A percentile compares a stretch with the other conserved stretches of the same genome.
phyloP scores from a whole-genome alignment of 2,797 vertebrate species.

The Loris lydekkerianus region DNA sequence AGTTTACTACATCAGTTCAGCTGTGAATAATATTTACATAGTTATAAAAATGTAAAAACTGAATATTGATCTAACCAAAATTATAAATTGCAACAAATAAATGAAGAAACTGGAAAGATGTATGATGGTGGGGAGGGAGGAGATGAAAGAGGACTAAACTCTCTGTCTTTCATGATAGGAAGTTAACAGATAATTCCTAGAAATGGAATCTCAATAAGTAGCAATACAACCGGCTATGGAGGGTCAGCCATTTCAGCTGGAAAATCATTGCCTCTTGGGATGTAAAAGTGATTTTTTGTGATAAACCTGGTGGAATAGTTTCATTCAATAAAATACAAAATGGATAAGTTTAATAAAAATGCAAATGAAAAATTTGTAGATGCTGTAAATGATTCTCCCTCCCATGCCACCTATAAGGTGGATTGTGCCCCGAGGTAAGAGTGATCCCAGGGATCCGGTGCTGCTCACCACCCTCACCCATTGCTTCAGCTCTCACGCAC shows the following conservation, averaged over 20 bases:
- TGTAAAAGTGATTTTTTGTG: neutral
- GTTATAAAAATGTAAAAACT: conserved; percentile 14
- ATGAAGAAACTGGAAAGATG: neutral
- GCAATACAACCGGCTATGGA: neutral
- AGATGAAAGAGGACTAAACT: neutral
- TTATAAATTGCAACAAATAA: neutral
- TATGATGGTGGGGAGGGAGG: no score
- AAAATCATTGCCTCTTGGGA: neutral
- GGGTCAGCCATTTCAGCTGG: neutral
- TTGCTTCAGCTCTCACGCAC: neutral
- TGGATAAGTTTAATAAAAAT: neutral
- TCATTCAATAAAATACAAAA: neutral
- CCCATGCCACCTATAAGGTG: neutral
- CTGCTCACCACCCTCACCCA: neutral
- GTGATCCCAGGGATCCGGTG: neutral
- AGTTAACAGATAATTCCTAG: neutral
- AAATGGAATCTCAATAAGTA: neutral
- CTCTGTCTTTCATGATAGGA: neutral
- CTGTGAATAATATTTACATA: neutral
- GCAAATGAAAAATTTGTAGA: neutral
- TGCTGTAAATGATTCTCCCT: neutral
- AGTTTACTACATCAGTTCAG: neutral
- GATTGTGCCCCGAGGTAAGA: neutral
- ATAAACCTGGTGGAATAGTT: neutral
- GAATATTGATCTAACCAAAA: neutral